phyloP scores from a whole-genome alignment of 2,113 vertebrate genomes.

The Thamnaconus septentrionalis region DNA sequence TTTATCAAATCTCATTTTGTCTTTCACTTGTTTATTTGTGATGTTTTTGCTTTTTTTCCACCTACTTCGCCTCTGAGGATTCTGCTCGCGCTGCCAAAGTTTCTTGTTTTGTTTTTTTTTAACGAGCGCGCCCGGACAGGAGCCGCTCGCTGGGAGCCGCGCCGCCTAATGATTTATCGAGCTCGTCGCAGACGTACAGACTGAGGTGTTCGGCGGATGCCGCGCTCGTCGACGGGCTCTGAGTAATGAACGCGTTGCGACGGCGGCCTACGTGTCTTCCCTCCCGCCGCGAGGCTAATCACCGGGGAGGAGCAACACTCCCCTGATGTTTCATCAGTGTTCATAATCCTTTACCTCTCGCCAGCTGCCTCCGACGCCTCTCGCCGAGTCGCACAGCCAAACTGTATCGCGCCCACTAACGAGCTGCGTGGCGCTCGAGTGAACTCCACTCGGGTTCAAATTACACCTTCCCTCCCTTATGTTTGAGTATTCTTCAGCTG shows the following conservation, averaged over 20 bases:
- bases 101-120: slow-evolving; percentile 15
- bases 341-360: slow-evolving; percentile 42
- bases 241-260: slow-evolving; percentile 18
- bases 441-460: background rate
- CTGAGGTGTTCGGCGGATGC: background rate
- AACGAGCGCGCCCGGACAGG: slow-evolving; percentile 14
- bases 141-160: slow-evolving; percentile 13
- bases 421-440: slow-evolving; percentile 3
- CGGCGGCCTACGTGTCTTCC: slow-evolving; percentile 31
- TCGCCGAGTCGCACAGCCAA: slow-evolving; percentile 9
- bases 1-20: background rate
- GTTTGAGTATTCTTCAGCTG: background rate
- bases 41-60: background rate
- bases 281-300: slow-evolving; percentile 54
- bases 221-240: slow-evolving; percentile 14
- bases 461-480: background rate
- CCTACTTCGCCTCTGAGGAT: background rate
- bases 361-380: slow-evolving; percentile 48
- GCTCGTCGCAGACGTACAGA: background rate
- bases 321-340: slow-evolving; percentile 33
- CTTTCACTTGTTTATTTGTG: background rate
- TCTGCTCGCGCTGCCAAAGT: too few relatives aligned
- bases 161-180: slow-evolving; percentile 30
- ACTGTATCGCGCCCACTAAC: background rate
- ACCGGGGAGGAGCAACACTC: slow-evolving; percentile 42